A percentile compares a stretch with the other conserved stretches of the same genome.
phyloP scores from a whole-genome alignment of 2,113 vertebrate genomes.

The Osmerus eperlanus region DNA sequence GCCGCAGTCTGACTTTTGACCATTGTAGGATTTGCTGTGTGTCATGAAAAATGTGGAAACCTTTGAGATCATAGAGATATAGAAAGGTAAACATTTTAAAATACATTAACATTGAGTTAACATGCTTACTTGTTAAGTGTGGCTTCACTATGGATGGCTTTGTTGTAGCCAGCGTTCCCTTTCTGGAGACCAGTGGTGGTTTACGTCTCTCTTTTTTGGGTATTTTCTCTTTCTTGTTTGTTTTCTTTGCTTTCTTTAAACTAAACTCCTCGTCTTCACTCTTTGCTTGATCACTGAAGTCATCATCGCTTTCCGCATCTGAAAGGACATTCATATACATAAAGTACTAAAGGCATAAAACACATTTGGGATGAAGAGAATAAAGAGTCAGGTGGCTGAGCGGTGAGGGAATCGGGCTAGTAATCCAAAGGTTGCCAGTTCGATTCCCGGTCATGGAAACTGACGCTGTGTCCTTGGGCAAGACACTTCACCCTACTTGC shows the following conservation, averaged over 20 bases:
- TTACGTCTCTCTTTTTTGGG: slow-evolving; percentile 28
- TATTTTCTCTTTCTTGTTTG: slow-evolving; percentile 45
- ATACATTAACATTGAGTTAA: neutral
- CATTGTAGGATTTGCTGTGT: slow-evolving; percentile 21
- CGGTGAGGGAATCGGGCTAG: too few species aligned
- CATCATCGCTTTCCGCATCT: slow-evolving; percentile 71
- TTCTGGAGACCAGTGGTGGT: slow-evolving; percentile 43
- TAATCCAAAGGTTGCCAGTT: too few species aligned
- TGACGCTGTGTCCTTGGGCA: too few species aligned
- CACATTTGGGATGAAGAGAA: neutral
- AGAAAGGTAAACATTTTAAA: neutral
- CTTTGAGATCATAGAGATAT: too few species aligned
- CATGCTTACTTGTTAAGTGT: slow-evolving; percentile 42
- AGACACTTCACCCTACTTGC: too few species aligned
- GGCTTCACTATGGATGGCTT: slow-evolving; percentile 52
- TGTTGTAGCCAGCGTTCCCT: slow-evolving; percentile 55
- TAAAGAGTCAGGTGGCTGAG: too few species aligned
- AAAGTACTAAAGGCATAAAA: neutral
- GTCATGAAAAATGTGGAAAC: neutral
- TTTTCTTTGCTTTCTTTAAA: slow-evolving; percentile 54
- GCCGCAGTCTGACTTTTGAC: slow-evolving; percentile 43
- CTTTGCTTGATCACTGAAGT: slow-evolving; percentile 67
- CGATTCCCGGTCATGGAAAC: too few species aligned
- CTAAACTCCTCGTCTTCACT: slow-evolving; percentile 75
- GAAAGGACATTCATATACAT: slow-evolving; percentile 10